Conservation (phyloP, 2,888 invertebrate genomes). For the Girardia tigrina region DNA sequence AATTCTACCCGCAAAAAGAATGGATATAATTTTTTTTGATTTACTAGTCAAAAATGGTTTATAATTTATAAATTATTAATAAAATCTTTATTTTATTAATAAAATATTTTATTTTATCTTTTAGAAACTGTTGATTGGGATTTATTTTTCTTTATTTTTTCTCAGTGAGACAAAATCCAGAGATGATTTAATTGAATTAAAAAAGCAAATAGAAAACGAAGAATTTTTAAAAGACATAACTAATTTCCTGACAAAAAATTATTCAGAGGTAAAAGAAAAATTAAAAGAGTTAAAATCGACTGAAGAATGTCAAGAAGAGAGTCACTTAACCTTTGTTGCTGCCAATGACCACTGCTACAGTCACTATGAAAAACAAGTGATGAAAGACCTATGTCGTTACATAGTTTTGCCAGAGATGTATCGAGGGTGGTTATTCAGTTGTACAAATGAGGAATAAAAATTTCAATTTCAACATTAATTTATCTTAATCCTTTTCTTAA, state of each 20-base stretch:
- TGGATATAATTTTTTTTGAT: no score
- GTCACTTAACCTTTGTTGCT: background rate
- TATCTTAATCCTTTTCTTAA: no score
- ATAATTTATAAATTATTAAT: no score
- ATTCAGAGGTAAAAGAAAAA: background rate
- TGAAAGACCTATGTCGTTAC: constrained; percentile 4
- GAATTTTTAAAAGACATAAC: background rate
- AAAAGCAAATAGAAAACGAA: background rate
- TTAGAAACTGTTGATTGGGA: no score
- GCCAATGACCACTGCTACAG: constrained; percentile 14
- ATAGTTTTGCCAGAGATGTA: background rate
- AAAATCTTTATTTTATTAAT: no score
- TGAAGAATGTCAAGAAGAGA: background rate
- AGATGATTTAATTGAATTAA: constrained; percentile 4
- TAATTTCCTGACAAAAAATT: background rate
- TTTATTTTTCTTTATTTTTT: background rate
- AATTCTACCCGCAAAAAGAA: no score
- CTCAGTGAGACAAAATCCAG: background rate
- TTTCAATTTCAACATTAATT: no score
- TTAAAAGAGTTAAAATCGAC: background rate
- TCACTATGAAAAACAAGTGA: background rate
- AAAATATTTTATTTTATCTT: no score
- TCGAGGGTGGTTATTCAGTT: background rate
- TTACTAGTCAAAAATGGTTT: no score
- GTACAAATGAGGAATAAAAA: background rate